Evolutionary conservation across 2,888 invertebrate genomes (phyloP).

Genomic region (Acronicta leporina): DNA sequence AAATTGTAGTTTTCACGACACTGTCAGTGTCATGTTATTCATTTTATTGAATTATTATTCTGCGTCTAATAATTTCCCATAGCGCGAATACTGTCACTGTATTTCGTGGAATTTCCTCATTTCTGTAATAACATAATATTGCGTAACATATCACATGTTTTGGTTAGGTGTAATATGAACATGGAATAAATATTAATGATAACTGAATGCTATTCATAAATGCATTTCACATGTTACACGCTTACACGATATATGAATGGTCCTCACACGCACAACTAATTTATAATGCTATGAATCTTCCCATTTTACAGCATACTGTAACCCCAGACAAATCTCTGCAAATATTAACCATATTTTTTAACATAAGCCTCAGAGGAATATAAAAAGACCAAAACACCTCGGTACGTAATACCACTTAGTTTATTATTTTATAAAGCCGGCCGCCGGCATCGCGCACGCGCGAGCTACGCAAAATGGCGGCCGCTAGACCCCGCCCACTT

Average conservation of each 20-base stretch:
- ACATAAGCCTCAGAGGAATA: constrained; percentile 37
- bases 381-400: constrained; percentile 50
- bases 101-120: neutral
- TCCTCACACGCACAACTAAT: constrained; percentile 19
- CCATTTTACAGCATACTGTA: constrained; percentile 13
- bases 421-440: constrained; percentile 63
- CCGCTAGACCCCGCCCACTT: constrained; percentile 76
- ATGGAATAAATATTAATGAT: constrained; percentile 23
- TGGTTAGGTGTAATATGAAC: constrained; percentile 12
- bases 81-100: neutral
- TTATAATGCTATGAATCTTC: constrained; percentile 19
- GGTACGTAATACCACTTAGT: constrained; percentile 57
- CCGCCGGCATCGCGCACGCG: constrained; percentile 70
- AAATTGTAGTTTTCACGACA: neutral
- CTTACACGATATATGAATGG: constrained; percentile 22
- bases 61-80: neutral
- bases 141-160: constrained; percentile 22
- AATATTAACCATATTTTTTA: constrained; percentile 40
- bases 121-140: neutral
- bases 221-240: constrained; percentile 20
- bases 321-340: constrained; percentile 10
- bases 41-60: neutral
- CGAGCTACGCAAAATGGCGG: constrained; percentile 76
- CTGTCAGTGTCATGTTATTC: neutral
- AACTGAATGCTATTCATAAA: constrained; percentile 28